These are phyloP conservation scores for Lepidurus packardi DNA, from an alignment of 1,140 invertebrate genomes.

Conservation along the genomic window DNA sequence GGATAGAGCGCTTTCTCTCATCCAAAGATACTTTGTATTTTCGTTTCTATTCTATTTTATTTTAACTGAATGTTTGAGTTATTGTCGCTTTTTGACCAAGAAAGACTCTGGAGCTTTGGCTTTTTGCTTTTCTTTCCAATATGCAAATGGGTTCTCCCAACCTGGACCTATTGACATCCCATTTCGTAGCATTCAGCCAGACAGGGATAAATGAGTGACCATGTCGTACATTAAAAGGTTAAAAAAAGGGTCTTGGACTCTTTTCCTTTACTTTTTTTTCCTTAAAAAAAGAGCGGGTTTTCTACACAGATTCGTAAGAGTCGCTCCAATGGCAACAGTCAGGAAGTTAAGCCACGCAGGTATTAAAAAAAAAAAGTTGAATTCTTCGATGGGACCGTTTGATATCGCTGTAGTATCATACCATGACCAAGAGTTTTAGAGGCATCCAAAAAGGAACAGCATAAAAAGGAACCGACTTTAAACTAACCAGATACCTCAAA, in stretches of 20 bases:
- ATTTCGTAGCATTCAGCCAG: conserved; percentile 1
- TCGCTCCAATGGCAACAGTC: not conserved
- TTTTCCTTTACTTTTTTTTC: not conserved
- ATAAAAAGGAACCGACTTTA: not conserved
- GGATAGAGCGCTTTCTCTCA: not conserved
- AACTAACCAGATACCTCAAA: not conserved
- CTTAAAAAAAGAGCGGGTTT: not conserved
- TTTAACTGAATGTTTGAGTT: not conserved
- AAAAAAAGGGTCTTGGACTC: not conserved
- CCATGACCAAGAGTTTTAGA: not conserved
- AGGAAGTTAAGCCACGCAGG: not conserved
- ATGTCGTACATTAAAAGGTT: conserved; percentile 22
- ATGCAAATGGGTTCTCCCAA: not conserved
- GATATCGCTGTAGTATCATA: conserved; percentile 8
- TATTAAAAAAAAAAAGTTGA: not conserved
- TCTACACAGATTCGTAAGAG: not conserved
- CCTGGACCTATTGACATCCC: conserved; percentile 3
- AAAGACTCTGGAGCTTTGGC: not conserved
- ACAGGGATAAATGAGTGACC: conserved; percentile 21
- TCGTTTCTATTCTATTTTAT: not conserved
- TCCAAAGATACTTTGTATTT: not conserved
- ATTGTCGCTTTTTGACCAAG: conserved; percentile 10
- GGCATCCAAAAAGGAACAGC: not conserved
- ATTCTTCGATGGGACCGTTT: not conserved
- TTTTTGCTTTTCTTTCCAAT: not conserved